These are phyloP conservation scores for Coregonus ussuriensis DNA, from an alignment of 2,797 vertebrate species.

Conservation along the genomic window DNA sequence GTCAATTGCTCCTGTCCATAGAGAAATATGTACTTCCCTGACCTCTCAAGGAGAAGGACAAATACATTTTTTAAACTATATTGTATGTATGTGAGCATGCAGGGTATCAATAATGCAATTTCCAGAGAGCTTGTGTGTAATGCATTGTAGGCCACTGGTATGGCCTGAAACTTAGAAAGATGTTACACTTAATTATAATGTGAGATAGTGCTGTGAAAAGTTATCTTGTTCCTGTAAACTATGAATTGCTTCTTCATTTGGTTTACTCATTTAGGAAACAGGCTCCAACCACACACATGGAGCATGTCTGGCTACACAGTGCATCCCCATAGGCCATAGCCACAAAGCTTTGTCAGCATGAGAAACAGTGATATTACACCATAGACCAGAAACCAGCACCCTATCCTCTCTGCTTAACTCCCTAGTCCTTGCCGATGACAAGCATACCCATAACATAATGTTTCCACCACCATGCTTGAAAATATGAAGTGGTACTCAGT, in stretches of 20 bases:
- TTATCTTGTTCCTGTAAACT: neutral
- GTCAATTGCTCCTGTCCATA: neutral
- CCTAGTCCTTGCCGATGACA: no score
- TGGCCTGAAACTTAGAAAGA: no score
- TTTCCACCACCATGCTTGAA: no score
- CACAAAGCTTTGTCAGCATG: neutral
- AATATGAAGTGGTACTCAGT: no score
- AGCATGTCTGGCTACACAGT: neutral
- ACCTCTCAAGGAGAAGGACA: neutral
- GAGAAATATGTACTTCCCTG: neutral
- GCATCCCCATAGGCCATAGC: neutral
- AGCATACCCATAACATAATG: no score
- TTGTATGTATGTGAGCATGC: no score
- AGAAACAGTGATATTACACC: neutral
- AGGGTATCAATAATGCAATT: no score
- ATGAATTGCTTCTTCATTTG: neutral
- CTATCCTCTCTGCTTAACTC: no score
- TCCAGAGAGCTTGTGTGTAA: no score
- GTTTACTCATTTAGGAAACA: neutral
- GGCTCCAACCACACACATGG: neutral
- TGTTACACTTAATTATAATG: no score
- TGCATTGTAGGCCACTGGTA: no score
- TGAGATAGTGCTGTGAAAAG: neutral
- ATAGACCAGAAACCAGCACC: no score
- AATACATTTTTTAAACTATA: neutral